Percentiles rank a stretch among this genome's conserved stretches.
phyloP scores from a whole-genome alignment of 2,113 vertebrate species.

The Gambusia affinis region DNA sequence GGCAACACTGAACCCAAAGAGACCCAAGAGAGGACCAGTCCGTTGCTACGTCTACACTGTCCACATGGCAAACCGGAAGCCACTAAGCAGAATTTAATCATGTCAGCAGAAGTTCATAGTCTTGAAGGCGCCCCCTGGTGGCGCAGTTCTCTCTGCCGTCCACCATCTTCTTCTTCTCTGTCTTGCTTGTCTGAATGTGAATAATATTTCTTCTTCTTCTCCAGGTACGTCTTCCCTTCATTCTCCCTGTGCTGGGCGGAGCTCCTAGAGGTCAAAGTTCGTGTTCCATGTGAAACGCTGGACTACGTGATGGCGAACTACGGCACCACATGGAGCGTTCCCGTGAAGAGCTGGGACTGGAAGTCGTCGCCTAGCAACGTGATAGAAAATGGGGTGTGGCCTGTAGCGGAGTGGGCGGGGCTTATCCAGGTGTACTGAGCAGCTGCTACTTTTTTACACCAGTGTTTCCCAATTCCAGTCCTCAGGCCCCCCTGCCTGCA shows the following conservation, averaged over 20 bases:
- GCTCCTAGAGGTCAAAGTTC: slow-evolving; percentile 67
- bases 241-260: slow-evolving; percentile 72
- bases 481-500: too few relatives aligned
- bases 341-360: slow-evolving; percentile 67
- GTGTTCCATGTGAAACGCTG: slow-evolving; percentile 58
- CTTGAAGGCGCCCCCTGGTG: too few relatives aligned
- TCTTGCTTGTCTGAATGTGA: background rate
- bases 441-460: background rate
- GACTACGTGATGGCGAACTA: slow-evolving; percentile 70
- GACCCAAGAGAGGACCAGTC: too few relatives aligned
- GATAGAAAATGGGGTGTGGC: slow-evolving; percentile 67
- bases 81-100: too few relatives aligned
- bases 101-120: too few relatives aligned
- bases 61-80: too few relatives aligned
- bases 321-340: slow-evolving; percentile 58
- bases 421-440: slow-evolving; percentile 68
- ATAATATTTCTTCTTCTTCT: background rate
- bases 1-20: too few relatives aligned
- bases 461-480: too few relatives aligned
- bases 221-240: slow-evolving; percentile 62
- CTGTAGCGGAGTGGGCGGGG: slow-evolving; percentile 51
- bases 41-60: too few relatives aligned
- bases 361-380: slow-evolving; percentile 70
- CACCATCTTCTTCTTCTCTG: background rate
- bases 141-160: too few relatives aligned